Base-by-base conservation (phyloP, 1,140 invertebrate genomes). In the Drosophila ambigua region DNA sequence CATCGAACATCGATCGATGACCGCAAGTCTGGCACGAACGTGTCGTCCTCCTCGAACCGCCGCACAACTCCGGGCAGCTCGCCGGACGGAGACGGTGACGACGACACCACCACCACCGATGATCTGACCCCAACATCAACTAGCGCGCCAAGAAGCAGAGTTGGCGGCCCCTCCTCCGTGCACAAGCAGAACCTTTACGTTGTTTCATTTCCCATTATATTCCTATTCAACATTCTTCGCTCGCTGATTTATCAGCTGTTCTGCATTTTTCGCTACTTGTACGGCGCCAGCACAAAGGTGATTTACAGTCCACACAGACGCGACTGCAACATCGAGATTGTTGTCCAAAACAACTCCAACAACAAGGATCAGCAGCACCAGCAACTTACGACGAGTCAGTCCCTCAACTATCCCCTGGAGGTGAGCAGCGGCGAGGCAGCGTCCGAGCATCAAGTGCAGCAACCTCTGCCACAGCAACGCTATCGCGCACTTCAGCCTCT, bases 151-250 rank as follows among this genome's bases (percentile, higher is more conserved):
- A 65, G 78, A 51, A 66, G 54, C 57, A 24, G 2, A 51, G 54
- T 39, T 39, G 57, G 64, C 23, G 54, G 74, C 50, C 53, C 46
- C 48, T 75, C 49, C 79, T 96, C 96, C 16, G 95, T 97, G 77
- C 96, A 97, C 92, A 96, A 97, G 92, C 94, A 95, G 91, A 97
- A 97, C 92, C 94, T 97, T 77, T 96, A 96, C 92, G 94, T 97
- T 79, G 96, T 97, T 92, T 97, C 96, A 62, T 96, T 96, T 92
- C 96, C 96, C 28, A 94, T 97, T 59, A 96, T 97, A 92, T 94
- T 97, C 92, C 93, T 97, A 64, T 97, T 97, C 92, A 96, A 96
- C 91, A 93, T 97, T 76, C 92, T 97, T 63, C 94, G 96, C 77
- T 95, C 95, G 55, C 92, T 97, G 83, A 94, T 97, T 60, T 97